Percentiles rank a stretch among this genome's conserved stretches.
phyloP scores from a whole-genome alignment of 2,888 invertebrate species.

The Xestia c-nigrum region DNA sequence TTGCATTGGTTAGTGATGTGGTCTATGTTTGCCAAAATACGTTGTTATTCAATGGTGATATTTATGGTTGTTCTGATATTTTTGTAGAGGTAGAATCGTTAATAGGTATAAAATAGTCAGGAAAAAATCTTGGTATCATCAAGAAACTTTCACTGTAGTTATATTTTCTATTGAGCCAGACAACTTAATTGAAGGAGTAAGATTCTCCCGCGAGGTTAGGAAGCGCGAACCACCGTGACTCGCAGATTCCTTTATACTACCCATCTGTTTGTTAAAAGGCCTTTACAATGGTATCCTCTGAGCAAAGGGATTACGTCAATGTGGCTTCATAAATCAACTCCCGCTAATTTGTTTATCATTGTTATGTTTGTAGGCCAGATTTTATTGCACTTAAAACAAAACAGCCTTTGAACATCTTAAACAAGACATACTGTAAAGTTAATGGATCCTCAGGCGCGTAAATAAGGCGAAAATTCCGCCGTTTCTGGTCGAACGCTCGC shows the following conservation, averaged over 20 bases:
- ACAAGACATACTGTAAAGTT: slow-evolving; percentile 64
- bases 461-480: slow-evolving; percentile 38
- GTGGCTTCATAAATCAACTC: slow-evolving; percentile 72
- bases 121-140: not conserved
- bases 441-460: slow-evolving; percentile 55
- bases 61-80: not conserved
- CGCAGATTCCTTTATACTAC: slow-evolving; percentile 71
- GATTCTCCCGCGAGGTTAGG: slow-evolving; percentile 61
- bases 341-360: slow-evolving; percentile 74
- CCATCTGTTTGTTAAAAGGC: slow-evolving; percentile 75
- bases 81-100: not conserved
- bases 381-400: slow-evolving; percentile 67
- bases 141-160: not conserved
- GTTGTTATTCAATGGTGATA: not conserved
- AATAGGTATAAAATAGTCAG: not conserved
- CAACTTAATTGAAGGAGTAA: slow-evolving; percentile 67
- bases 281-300: slow-evolving; percentile 68
- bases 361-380: slow-evolving; percentile 66
- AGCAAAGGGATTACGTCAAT: slow-evolving; percentile 69
- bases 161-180: slow-evolving; percentile 34
- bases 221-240: slow-evolving; percentile 70
- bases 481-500: slow-evolving; percentile 33
- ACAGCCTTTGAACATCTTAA: slow-evolving; percentile 67
- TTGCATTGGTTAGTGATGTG: slow-evolving; percentile 65
- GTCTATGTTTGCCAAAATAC: slow-evolving; percentile 51